Conservation (phyloP, 2,797 vertebrate genomes). For the Muraenolepis orangiensis region DNA sequence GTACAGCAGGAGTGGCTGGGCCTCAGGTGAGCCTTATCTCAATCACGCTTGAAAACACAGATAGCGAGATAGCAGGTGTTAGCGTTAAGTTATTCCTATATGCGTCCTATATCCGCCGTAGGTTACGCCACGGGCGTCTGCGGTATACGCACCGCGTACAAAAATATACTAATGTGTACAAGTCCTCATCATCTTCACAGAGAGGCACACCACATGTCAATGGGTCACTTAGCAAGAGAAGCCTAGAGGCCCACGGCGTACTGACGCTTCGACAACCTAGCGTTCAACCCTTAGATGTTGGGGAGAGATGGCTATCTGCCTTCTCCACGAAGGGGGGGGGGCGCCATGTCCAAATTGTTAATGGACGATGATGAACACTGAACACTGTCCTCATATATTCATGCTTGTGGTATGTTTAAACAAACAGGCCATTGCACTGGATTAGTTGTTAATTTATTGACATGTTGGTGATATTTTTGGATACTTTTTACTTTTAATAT, state of each 20-base stretch:
- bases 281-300: not conserved
- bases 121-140: not conserved
- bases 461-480: not conserved
- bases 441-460: not conserved
- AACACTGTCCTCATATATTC: not conserved
- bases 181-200: no score
- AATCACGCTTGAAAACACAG: not conserved
- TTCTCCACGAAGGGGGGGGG: not conserved
- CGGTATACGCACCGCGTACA: no score
- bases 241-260: not conserved
- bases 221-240: no score
- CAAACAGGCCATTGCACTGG: not conserved
- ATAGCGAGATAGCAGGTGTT: not conserved
- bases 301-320: not conserved
- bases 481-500: not conserved
- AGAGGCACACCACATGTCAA: no score
- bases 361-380: not conserved
- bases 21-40: conserved; percentile 55
- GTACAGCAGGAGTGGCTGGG: conserved; percentile 35
- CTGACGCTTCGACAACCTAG: not conserved
- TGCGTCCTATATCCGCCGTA: not conserved
- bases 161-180: no score
- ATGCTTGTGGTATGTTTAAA: not conserved
- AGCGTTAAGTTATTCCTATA: not conserved
- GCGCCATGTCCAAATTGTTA: not conserved